These are phyloP conservation scores for Drosophila demipolita DNA, from an alignment of 2,888 invertebrate species.

Conservation along the genomic window DNA sequence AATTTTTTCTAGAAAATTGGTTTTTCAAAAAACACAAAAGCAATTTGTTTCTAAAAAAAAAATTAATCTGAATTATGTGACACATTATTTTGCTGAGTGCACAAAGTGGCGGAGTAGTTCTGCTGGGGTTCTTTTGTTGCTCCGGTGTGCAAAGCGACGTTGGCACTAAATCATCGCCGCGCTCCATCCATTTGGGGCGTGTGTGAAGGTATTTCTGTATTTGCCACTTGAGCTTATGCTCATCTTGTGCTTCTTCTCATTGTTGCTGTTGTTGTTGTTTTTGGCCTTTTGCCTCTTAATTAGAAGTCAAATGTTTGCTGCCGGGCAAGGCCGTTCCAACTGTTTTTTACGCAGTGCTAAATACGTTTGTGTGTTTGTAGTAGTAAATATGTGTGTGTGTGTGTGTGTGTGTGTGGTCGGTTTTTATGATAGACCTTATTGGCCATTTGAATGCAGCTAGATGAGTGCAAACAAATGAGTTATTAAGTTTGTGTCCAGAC, in stretches of 20 bases:
- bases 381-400: slow-evolving; percentile 3
- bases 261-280: slow-evolving; percentile 19
- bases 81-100: slow-evolving; percentile 3
- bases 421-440: slow-evolving; percentile 67
- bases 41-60: background rate
- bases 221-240: slow-evolving; percentile 44
- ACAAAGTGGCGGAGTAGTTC: background rate
- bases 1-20: background rate
- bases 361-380: slow-evolving; percentile 44
- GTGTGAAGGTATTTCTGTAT: slow-evolving; percentile 50
- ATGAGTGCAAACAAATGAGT: slow-evolving; percentile 72
- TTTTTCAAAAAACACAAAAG: background rate
- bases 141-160: slow-evolving; percentile 47
- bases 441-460: slow-evolving; percentile 75
- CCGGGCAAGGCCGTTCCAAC: slow-evolving; percentile 58
- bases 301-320: slow-evolving; percentile 78
- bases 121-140: slow-evolving; percentile 21
- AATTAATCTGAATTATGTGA: background rate
- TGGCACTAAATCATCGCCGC: slow-evolving; percentile 71
- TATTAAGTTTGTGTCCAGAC: slow-evolving; percentile 66
- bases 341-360: slow-evolving; percentile 64
- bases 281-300: slow-evolving; percentile 66
- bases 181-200: slow-evolving; percentile 34
- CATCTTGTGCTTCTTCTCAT: background rate
- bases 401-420: slow-evolving; percentile 21